Conservation (phyloP, 2,797 vertebrate genomes). For the Channa striata region DNA sequence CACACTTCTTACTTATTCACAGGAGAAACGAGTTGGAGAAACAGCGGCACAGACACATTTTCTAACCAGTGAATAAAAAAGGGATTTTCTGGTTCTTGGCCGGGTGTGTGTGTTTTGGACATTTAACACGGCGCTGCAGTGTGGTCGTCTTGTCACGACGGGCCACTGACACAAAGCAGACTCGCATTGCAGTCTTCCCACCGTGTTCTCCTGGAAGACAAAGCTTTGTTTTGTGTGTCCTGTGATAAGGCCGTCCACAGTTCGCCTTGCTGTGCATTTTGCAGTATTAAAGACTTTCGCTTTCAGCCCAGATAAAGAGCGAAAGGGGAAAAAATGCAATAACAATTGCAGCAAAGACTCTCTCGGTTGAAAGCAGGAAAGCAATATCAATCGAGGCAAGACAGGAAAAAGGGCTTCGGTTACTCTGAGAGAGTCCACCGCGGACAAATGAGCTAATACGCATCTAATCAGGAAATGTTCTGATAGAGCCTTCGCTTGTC, state of each 20-base stretch:
- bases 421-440: slow-evolving; percentile 18
- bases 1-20: too few species aligned
- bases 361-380: slow-evolving; percentile 46
- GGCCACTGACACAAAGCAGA: slow-evolving; percentile 35
- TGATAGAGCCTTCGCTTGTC: slow-evolving; percentile 46
- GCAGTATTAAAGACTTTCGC: slow-evolving; percentile 59
- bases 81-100: neutral
- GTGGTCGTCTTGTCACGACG: slow-evolving; percentile 22
- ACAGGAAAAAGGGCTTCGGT: slow-evolving; percentile 41
- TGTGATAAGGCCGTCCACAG: slow-evolving; percentile 49
- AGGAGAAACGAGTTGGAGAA: too few species aligned
- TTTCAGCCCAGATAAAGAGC: slow-evolving; percentile 42
- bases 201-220: slow-evolving; percentile 45
- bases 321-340: neutral
- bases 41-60: too few species aligned
- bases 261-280: slow-evolving; percentile 45
- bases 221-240: slow-evolving; percentile 57
- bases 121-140: slow-evolving; percentile 14
- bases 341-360: slow-evolving; percentile 37
- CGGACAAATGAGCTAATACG: slow-evolving; percentile 58
- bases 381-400: slow-evolving; percentile 49
- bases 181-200: slow-evolving; percentile 26
- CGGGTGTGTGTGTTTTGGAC: slow-evolving; percentile 2
- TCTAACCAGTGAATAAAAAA: too few species aligned
- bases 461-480: slow-evolving; percentile 71